phyloP scores from a whole-genome alignment of 2,888 invertebrate species.

The Orchesellides sinensis region DNA sequence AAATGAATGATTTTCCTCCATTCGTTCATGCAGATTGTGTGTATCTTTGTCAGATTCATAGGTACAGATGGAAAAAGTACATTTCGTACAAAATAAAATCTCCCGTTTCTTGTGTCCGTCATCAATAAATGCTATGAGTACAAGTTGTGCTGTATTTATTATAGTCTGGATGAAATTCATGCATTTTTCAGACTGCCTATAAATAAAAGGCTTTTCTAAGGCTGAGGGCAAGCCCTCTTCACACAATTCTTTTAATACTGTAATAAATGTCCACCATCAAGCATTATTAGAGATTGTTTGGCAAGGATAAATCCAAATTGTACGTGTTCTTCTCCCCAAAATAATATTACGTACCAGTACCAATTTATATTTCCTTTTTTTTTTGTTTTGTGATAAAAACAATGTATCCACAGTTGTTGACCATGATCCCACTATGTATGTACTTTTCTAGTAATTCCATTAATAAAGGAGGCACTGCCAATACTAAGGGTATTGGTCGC shows the following conservation, averaged over 20 bases:
- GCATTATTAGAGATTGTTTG: background rate
- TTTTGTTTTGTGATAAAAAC: background rate
- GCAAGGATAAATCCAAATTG: constrained; percentile 56
- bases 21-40: background rate
- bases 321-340: constrained; percentile 47
- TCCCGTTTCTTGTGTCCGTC: background rate
- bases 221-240: background rate
- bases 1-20: too few species aligned
- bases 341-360: background rate
- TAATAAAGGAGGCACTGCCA: constrained; percentile 49
- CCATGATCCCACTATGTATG: too few species aligned
- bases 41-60: too few species aligned
- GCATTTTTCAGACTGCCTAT: background rate
- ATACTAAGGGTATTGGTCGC: constrained; percentile 1
- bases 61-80: constrained; percentile 6
- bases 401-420: background rate
- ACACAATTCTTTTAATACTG: constrained; percentile 49
- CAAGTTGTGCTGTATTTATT: too few species aligned
- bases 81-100: background rate
- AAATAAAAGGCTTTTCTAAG: background rate
- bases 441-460: constrained; percentile 29
- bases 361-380: background rate
- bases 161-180: too few species aligned
- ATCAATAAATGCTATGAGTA: background rate
- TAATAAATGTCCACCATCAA: constrained; percentile 44